A percentile compares a stretch with the other conserved stretches of the same genome.
Conservation (phyloP, 2,113 vertebrate species). For the Dromas ardeola region DNA sequence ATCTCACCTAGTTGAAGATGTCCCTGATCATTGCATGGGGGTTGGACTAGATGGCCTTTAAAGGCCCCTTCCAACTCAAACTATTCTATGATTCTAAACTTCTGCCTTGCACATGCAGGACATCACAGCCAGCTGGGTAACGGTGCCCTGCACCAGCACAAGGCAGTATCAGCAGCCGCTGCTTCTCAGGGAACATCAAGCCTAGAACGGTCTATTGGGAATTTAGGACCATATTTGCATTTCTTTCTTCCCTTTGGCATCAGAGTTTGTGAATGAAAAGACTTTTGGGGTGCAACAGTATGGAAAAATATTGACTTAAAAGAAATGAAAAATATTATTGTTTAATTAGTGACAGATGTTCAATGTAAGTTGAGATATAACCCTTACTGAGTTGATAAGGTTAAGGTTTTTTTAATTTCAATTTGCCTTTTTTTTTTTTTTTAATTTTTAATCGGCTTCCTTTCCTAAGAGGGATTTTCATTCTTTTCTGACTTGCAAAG, state of each 20-base stretch:
- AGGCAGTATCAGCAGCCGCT: not conserved
- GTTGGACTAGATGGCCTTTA: not conserved
- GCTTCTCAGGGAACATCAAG: not conserved
- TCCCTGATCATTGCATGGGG: not conserved
- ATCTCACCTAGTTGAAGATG: not conserved
- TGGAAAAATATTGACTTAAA: not conserved
- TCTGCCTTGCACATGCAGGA: not conserved
- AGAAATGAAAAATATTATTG: not conserved
- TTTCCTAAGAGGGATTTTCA: not conserved
- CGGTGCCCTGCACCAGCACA: not conserved
- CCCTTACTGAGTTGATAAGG: not conserved
- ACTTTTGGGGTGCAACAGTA: not conserved
- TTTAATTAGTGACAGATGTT: not conserved
- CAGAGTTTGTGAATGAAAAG: not conserved
- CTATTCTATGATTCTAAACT: not conserved
- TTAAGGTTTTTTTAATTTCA: fast-evolving
- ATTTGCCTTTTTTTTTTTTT: not conserved
- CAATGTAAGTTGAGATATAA: not conserved
- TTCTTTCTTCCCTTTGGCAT: not conserved
- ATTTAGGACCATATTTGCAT: not conserved
- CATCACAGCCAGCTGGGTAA: not conserved
- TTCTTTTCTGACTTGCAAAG: not conserved
- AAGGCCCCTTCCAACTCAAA: not conserved
- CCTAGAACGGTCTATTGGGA: not conserved
- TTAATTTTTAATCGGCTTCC: not conserved